phyloP scores from a whole-genome alignment of 2,113 vertebrate genomes.

The Phrynosoma blainvillii region DNA sequence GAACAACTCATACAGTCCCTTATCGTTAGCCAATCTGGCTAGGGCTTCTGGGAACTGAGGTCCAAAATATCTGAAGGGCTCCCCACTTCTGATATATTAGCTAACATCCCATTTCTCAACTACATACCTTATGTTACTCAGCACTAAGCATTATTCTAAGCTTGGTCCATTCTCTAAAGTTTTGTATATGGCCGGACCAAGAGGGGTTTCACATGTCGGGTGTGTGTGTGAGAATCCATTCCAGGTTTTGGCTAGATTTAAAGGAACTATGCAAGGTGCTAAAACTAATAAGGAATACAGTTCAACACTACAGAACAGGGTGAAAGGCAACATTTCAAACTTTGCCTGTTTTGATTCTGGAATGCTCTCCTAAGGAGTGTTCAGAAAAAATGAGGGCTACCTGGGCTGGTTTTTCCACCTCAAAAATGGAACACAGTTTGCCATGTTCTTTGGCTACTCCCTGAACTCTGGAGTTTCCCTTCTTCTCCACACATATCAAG shows the following conservation, averaged over 20 bases:
- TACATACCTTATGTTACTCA: not conserved
- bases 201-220: no score
- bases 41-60: not conserved
- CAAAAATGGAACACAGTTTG: not conserved
- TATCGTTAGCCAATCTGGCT: not conserved
- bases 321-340: not conserved
- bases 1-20: not conserved
- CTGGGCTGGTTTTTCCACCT: not conserved
- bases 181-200: no score
- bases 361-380: not conserved
- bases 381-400: not conserved
- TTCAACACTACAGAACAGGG: no score
- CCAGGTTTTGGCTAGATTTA: not conserved
- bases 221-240: no score
- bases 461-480: not conserved
- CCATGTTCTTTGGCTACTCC: not conserved
- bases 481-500: not conserved
- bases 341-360: not conserved
- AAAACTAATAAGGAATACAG: no score
- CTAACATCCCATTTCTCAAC: not conserved
- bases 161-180: not conserved
- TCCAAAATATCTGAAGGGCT: not conserved
- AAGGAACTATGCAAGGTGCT: not conserved
- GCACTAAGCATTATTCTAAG: not conserved
- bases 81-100: not conserved